Conservation (phyloP, 2,797 vertebrate genomes). For the Gastrophryne carolinensis region DNA sequence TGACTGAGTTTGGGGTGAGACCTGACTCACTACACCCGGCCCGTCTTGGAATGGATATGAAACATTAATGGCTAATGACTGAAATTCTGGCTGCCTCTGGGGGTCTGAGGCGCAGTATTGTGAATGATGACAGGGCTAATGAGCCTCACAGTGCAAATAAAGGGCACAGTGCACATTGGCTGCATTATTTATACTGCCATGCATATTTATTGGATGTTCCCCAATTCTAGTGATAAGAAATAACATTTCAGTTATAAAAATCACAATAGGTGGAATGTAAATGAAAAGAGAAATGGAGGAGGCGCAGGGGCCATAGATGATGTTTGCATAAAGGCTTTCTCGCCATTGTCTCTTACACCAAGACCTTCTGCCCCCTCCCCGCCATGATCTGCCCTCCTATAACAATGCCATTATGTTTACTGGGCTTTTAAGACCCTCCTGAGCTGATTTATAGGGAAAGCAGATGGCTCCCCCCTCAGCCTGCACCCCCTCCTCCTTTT, state of each 20-base stretch:
- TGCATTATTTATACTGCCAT: too few species aligned
- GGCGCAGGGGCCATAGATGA: background rate
- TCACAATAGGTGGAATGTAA: background rate
- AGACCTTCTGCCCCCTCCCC: slow-evolving; percentile 23
- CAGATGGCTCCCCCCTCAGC: slow-evolving; percentile 56
- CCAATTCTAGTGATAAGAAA: background rate
- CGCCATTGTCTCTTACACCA: background rate
- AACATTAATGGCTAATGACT: background rate
- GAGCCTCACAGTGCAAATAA: background rate
- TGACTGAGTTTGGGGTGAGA: background rate
- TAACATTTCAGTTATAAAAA: background rate
- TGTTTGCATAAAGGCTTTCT: background rate
- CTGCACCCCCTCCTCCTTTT: slow-evolving; percentile 29
- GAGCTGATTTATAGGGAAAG: slow-evolving; percentile 58
- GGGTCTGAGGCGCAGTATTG: too few species aligned
- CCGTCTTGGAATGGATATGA: background rate
- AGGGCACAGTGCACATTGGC: background rate
- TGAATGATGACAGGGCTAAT: background rate
- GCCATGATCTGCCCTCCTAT: slow-evolving; percentile 18
- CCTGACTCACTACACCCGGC: background rate
- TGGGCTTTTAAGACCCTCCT: slow-evolving; percentile 51
- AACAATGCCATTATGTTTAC: slow-evolving; percentile 56
- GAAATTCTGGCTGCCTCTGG: background rate
- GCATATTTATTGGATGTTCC: too few species aligned
- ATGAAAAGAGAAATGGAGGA: too few species aligned